phyloP scores from a whole-genome alignment of 92 coral and sea anemone genomes.

The Nematostella vectensis region DNA sequence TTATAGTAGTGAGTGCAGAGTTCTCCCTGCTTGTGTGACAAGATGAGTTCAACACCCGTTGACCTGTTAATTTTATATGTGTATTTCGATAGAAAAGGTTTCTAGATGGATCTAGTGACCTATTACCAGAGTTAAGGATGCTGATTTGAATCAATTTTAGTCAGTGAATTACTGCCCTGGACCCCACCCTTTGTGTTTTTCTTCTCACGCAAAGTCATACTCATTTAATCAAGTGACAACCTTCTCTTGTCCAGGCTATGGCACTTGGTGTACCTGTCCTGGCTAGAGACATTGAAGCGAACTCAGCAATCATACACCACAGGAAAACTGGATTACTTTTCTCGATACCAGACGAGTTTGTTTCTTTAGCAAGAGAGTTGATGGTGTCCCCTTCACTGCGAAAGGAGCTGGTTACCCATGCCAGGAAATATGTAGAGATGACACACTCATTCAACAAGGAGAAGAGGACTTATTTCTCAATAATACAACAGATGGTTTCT shows the following conservation, averaged over 20 bases:
- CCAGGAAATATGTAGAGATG: slow-evolving; percentile 35
- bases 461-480: slow-evolving; percentile 47
- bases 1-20: no score
- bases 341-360: slow-evolving; percentile 72
- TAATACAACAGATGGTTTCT: slow-evolving; percentile 43
- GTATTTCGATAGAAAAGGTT: no score
- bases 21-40: no score
- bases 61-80: no score
- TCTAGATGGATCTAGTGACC: no score
- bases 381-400: slow-evolving; percentile 34
- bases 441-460: slow-evolving; percentile 54
- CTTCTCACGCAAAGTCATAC: no score
- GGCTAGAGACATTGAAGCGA: slow-evolving; percentile 83
- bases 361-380: slow-evolving; percentile 66
- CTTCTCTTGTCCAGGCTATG: slow-evolving; percentile 98
- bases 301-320: slow-evolving; percentile 63
- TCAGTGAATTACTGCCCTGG: no score
- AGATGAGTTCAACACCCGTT: no score
- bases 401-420: slow-evolving; percentile 39
- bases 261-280: slow-evolving; percentile 63
- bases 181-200: no score
- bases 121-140: no score
- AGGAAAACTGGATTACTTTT: slow-evolving; percentile 74
- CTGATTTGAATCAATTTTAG: no score
- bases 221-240: no score